These are phyloP conservation scores for Eremobia ochroleuca DNA, from an alignment of 2,888 invertebrate species.

Conservation along the genomic window DNA sequence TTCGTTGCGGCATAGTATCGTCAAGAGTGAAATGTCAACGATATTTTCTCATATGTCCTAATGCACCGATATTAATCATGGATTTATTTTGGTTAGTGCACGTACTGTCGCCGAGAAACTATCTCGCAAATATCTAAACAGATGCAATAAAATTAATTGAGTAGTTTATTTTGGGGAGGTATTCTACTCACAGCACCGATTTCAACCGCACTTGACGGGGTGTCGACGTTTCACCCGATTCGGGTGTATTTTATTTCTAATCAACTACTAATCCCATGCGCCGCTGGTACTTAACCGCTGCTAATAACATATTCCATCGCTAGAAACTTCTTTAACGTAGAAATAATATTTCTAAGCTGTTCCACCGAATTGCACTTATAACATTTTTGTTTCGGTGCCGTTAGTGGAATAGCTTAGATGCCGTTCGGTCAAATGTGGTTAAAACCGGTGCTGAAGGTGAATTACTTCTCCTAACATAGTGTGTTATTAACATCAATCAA, in stretches of 20 bases:
- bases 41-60: conserved; percentile 74
- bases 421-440: neutral
- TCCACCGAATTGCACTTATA: neutral
- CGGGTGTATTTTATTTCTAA: neutral
- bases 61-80: conserved; percentile 77
- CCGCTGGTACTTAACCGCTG: neutral
- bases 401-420: neutral
- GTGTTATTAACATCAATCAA: neutral
- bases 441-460: neutral
- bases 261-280: neutral
- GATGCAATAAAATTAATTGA: conserved; percentile 25
- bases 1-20: conserved; percentile 43
- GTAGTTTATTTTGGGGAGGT: conserved; percentile 1
- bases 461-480: neutral
- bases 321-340: neutral
- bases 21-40: conserved; percentile 79
- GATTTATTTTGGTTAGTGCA: conserved; percentile 74
- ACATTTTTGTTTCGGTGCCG: neutral
- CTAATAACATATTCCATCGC: neutral
- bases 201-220: neutral
- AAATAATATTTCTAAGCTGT: neutral
- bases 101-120: conserved; percentile 66
- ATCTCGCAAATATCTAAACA: conserved; percentile 40
- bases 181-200: neutral
- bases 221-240: neutral